Evolutionary conservation across 1,140 invertebrate species (phyloP).

Genomic region (Cylas formicarius): DNA sequence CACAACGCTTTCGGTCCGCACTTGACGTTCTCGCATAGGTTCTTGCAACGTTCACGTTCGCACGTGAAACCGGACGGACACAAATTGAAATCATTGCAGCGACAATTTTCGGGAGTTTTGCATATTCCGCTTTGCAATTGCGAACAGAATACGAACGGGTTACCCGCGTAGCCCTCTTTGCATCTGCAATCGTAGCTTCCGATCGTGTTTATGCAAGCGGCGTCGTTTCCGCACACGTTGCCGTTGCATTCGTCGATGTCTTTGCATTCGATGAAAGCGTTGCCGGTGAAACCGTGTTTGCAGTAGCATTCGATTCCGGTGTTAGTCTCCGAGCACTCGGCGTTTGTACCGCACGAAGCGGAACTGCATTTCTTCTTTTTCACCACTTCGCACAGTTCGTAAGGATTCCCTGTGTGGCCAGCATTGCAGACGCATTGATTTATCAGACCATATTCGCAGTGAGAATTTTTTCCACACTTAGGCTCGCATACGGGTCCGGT

Average conservation of each 20-base stretch:
- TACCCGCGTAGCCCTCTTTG: constrained; percentile 70
- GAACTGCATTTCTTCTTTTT: constrained; percentile 61
- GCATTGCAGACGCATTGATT: constrained; percentile 78
- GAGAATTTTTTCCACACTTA: constrained; percentile 72
- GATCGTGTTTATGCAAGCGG: constrained; percentile 79
- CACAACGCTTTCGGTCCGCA: constrained; percentile 79
- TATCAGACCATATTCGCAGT: constrained; percentile 72
- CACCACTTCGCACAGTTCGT: constrained; percentile 60
- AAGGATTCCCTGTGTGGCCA: constrained; percentile 80
- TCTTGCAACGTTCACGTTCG: constrained; percentile 59
- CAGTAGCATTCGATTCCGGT: constrained; percentile 74
- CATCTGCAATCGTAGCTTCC: constrained; percentile 84
- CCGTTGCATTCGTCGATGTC: constrained; percentile 80
- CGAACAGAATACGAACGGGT: constrained; percentile 75
- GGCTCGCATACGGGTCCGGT: constrained; percentile 70
- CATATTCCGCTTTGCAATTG: constrained; percentile 60
- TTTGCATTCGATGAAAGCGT: constrained; percentile 77
- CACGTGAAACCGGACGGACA: constrained; percentile 72
- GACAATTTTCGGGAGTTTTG: constrained; percentile 58
- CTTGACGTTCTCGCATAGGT: constrained; percentile 61
- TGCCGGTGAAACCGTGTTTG: constrained; percentile 72
- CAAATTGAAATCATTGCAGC: constrained; percentile 58
- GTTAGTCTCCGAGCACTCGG: constrained; percentile 66
- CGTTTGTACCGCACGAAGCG: constrained; percentile 67
- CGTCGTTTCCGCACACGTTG: constrained; percentile 76